Evolutionary conservation across 2,888 invertebrate species (phyloP), one percentile per base, ranked within the genome.

Genomic region (Alloplasta piceator): DNA sequence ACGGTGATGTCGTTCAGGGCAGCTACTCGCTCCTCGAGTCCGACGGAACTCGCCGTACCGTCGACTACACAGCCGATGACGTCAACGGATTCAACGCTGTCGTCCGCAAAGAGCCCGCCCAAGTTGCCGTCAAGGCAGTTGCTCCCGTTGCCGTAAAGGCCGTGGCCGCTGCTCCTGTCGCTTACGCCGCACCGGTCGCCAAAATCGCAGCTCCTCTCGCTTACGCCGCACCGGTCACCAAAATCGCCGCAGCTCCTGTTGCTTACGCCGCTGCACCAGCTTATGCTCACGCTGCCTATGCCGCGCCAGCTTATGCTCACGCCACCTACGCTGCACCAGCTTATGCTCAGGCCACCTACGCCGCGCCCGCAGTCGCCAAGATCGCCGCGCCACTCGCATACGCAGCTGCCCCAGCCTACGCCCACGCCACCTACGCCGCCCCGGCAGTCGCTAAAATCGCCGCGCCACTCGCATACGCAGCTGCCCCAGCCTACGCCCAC

Each of bases 11-110:
- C 26, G 86, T 86, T 26, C 82, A 85, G 41, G 86, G 86, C 89
- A 93, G 73, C 66, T 92, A 92, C 85, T 89, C 90, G 38, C 88
- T 92, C 26, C 88, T 91, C 60, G 92, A 92, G 84, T 89, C 92
- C 14, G 93, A 93, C 80, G 93, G 93, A 71, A 91, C 91, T 38
- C 83, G 85, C n/a, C 60, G 85, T 7, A 82, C 71, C 36, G 85
- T 85, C 39, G 84, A 85, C 5, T 85, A 85, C 80, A 86, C 86
- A 36, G 84, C 87, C 66, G 87, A 87, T 61, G 9, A 82, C 6
- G 55, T 82, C 14, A 84, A 84, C 67, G 84, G 84, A 55, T 84
- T 84, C 74, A 83, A 84, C 64, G 84, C 83, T 12, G 84, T 84
- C 0, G 82, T 84, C 0, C 83, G 72, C 77, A 84, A 82, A 50